A percentile compares a stretch with the other conserved stretches of the same genome.
Evolutionary conservation across 1,140 invertebrate species (phyloP).

Genomic region (Drosophila equinoxialis): DNA sequence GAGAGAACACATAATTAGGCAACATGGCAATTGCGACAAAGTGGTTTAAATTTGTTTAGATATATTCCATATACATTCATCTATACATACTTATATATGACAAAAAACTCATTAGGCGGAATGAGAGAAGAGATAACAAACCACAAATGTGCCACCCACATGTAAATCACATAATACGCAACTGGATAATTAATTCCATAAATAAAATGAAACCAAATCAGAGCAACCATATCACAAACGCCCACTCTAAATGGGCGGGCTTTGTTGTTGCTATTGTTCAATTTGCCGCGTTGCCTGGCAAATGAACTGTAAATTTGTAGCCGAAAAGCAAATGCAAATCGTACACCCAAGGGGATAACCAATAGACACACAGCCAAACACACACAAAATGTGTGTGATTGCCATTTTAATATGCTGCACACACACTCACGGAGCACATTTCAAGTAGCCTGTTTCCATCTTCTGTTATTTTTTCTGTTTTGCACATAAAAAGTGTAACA

Average conservation of each 20-base stretch:
- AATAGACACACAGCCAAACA: slow-evolving; percentile 3
- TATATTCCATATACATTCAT: background rate
- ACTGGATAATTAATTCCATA: slow-evolving; percentile 21
- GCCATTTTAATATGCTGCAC: slow-evolving; percentile 22
- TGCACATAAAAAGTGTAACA: slow-evolving; percentile 17
- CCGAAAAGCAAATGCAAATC: slow-evolving; percentile 18
- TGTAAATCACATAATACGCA: slow-evolving; percentile 20
- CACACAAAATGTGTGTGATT: slow-evolving; percentile 2
- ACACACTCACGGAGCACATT: background rate
- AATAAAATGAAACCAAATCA: slow-evolving; percentile 13
- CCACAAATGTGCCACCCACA: slow-evolving; percentile 2
- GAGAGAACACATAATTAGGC: slow-evolving; percentile 9
- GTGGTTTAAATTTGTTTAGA: background rate
- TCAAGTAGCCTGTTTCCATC: background rate
- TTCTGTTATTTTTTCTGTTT: background rate
- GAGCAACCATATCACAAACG: slow-evolving; percentile 1
- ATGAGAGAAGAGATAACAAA: slow-evolving; percentile 4
- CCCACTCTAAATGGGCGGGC: background rate
- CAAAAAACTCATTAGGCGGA: slow-evolving; percentile 6
- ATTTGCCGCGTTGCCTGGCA: slow-evolving; percentile 17
- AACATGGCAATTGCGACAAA: slow-evolving; percentile 6
- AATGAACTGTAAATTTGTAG: slow-evolving; percentile 21
- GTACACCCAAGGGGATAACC: slow-evolving; percentile 1
- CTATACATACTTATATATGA: background rate
- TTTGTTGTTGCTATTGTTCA: slow-evolving; percentile 1